Evolutionary conservation across 37 sponge, comb jelly and placozoan genomes (phyloP).

Genomic region (Mnemiopsis leidyi): DNA sequence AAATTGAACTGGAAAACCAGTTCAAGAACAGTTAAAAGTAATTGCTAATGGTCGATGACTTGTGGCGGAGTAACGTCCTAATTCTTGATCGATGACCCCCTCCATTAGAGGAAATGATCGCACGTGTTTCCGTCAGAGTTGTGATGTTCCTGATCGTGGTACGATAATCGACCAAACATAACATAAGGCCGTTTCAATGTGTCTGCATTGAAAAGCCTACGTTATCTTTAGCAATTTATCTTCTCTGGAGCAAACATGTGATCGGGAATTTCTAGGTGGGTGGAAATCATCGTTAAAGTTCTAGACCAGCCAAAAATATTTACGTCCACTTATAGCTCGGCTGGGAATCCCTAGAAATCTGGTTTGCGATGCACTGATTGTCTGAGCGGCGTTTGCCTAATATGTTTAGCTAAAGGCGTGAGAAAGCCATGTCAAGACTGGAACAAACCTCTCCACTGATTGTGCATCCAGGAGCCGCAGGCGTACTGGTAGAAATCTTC

Average conservation of each 20-base stretch:
- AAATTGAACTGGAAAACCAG: neutral
- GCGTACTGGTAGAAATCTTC: constrained; percentile 81
- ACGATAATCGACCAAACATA: too few relatives aligned
- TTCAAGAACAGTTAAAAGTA: neutral
- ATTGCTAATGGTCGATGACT: neutral
- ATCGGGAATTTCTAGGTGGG: too few relatives aligned
- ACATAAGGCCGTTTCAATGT: too few relatives aligned
- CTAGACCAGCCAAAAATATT: neutral
- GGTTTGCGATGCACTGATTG: neutral
- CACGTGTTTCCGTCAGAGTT: neutral
- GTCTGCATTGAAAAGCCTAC: too few relatives aligned
- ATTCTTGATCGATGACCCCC: neutral
- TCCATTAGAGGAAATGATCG: neutral
- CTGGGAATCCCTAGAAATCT: neutral
- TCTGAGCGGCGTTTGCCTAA: neutral
- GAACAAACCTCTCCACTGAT: neutral
- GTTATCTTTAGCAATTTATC: too few relatives aligned
- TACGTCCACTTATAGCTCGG: neutral
- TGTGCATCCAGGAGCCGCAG: constrained; percentile 73
- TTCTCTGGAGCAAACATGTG: too few relatives aligned
- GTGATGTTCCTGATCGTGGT: neutral
- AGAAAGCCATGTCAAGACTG: neutral
- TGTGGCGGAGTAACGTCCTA: neutral
- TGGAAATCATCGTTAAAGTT: too few relatives aligned
- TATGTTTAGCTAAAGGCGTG: neutral